phyloP scores from a whole-genome alignment of 2,113 vertebrate species.

The Syrrhaptes paradoxus region DNA sequence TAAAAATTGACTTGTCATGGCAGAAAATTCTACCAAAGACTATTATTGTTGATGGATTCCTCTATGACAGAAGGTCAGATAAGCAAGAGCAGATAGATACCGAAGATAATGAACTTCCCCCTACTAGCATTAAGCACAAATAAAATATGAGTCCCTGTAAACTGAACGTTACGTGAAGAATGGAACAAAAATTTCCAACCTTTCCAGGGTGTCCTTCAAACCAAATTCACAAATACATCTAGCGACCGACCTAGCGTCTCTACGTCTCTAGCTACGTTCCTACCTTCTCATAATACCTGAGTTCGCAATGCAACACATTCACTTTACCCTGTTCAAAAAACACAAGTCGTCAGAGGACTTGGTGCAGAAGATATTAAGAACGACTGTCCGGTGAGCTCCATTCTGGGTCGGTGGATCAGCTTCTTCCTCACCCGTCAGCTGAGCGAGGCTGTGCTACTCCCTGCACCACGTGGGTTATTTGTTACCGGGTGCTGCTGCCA shows the following conservation, averaged over 20 bases:
- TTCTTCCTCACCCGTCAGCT: constrained; percentile 48
- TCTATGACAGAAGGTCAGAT: constrained; percentile 62
- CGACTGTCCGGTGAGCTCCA: constrained; percentile 62
- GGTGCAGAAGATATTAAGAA: constrained; percentile 81
- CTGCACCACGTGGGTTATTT: constrained; percentile 48
- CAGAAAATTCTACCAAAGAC: constrained; percentile 62
- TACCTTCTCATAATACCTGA: constrained; percentile 87
- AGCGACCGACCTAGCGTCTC: constrained; percentile 86
- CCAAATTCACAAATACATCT: constrained; percentile 83
- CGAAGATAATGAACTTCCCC: constrained; percentile 63
- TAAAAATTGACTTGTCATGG: constrained; percentile 67
- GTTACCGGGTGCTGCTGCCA: constrained; percentile 65
- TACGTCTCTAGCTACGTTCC: constrained; percentile 77
- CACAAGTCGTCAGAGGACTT: constrained; percentile 83
- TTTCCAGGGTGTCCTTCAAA: constrained; percentile 82
- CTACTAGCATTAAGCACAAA: constrained; percentile 71
- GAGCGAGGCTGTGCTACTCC: constrained; percentile 56
- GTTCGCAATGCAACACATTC: constrained; percentile 88
- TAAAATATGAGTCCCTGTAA: constrained; percentile 75
- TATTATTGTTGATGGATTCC: constrained; percentile 65
- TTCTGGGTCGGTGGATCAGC: constrained; percentile 32
- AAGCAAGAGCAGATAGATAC: constrained; percentile 65
- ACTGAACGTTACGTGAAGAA: constrained; percentile 66
- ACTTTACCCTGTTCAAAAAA: constrained; percentile 96
- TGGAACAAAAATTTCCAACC: constrained; percentile 72